Percentiles rank a stretch among this genome's conserved stretches.
phyloP scores from a whole-genome alignment of 2,113 vertebrate genomes.

The Brienomyrus brachyistius region DNA sequence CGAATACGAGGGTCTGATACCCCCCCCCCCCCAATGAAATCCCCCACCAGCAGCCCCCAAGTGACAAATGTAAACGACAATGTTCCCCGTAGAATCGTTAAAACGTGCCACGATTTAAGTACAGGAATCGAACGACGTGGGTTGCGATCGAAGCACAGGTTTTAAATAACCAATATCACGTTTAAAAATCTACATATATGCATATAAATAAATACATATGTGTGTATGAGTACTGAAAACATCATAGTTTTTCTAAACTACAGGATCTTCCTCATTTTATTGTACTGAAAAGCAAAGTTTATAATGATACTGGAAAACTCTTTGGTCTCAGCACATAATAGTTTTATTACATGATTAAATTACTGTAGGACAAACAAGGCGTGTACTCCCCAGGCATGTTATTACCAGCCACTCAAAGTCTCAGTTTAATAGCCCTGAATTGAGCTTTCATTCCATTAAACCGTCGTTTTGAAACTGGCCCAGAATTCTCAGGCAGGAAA shows the following conservation, averaged over 20 bases:
- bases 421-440: neutral
- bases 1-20: slow-evolving; percentile 27
- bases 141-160: neutral
- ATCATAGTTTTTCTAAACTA: neutral
- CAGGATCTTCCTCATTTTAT: neutral
- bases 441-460: neutral
- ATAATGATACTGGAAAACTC: neutral
- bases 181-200: neutral
- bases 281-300: neutral
- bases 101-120: neutral
- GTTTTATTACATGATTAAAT: neutral
- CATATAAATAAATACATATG: neutral
- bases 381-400: neutral
- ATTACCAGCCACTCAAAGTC: neutral
- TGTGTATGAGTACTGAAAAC: neutral
- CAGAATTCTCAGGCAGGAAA: neutral
- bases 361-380: neutral
- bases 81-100: neutral
- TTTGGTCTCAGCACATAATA: neutral
- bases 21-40: slow-evolving; percentile 24
- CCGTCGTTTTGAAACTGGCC: neutral
- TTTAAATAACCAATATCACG: neutral
- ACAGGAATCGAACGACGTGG: neutral
- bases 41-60: slow-evolving; percentile 22
- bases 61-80: slow-evolving; percentile 21